Evolutionary conservation across 2,888 invertebrate species (phyloP).

Genomic region (Thera obeliscata): DNA sequence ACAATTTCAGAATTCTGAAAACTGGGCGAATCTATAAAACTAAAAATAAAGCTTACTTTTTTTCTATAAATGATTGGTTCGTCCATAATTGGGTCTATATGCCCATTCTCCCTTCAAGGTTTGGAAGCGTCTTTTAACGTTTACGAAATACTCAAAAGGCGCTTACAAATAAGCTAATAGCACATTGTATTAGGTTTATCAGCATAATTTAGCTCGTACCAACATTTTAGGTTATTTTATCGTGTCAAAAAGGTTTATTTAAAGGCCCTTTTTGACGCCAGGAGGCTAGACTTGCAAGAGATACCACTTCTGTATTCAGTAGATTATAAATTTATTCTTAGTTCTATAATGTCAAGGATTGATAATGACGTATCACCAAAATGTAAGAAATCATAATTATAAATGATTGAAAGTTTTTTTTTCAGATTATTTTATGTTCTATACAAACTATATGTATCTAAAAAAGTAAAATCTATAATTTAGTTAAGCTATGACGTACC

Average conservation of each 20-base stretch:
- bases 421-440: no score
- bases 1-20: no score
- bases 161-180: slow-evolving; percentile 9
- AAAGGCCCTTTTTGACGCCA: background rate
- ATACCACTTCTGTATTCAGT: background rate
- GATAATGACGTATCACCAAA: no score
- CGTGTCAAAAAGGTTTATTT: background rate
- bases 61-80: background rate
- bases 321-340: background rate
- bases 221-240: background rate
- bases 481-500: no score
- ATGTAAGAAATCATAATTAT: no score
- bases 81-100: background rate
- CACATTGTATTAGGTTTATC: background rate
- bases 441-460: no score
- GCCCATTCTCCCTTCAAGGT: background rate
- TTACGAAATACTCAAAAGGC: slow-evolving; percentile 17
- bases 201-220: no score
- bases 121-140: slow-evolving; percentile 26
- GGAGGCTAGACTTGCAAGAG: background rate
- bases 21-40: no score
- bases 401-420: no score
- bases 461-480: no score
- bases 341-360: background rate
- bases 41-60: no score